These are phyloP conservation scores for Drosophila equinoxialis DNA, from an alignment of 1,140 invertebrate genomes.

Conservation along the genomic window DNA sequence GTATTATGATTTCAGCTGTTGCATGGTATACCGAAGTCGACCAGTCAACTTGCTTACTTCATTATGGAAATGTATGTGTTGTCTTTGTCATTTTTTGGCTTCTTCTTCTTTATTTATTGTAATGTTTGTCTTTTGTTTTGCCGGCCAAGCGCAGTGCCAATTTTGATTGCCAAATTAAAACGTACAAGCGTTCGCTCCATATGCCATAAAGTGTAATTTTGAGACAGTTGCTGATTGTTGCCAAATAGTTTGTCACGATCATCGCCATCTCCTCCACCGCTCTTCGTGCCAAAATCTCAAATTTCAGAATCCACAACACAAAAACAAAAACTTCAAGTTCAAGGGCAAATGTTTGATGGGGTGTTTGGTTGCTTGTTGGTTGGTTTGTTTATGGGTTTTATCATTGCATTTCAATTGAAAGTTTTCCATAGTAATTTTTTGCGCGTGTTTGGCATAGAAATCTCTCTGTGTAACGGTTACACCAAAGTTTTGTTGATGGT, in stretches of 20 bases:
- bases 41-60: too few species aligned
- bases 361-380: neutral
- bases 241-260: constrained; percentile 72
- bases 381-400: neutral
- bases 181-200: constrained; percentile 35
- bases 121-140: constrained; percentile 15
- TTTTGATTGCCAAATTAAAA: constrained; percentile 56
- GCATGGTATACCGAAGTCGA: too few species aligned
- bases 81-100: neutral
- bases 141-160: constrained; percentile 30
- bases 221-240: constrained; percentile 37
- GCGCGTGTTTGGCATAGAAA: constrained; percentile 13
- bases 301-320: constrained; percentile 9
- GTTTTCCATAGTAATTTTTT: neutral
- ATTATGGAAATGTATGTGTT: neutral
- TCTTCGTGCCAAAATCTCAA: constrained; percentile 58
- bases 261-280: constrained; percentile 19
- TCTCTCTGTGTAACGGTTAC: constrained; percentile 7
- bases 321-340: constrained; percentile 51
- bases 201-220: constrained; percentile 51
- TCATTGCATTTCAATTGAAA: constrained; percentile 9
- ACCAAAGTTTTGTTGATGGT: neutral
- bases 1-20: too few species aligned
- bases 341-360: constrained; percentile 35
- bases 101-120: neutral